Base-by-base conservation (phyloP, 2,888 invertebrate genomes). In the Cephus runcator region DNA sequence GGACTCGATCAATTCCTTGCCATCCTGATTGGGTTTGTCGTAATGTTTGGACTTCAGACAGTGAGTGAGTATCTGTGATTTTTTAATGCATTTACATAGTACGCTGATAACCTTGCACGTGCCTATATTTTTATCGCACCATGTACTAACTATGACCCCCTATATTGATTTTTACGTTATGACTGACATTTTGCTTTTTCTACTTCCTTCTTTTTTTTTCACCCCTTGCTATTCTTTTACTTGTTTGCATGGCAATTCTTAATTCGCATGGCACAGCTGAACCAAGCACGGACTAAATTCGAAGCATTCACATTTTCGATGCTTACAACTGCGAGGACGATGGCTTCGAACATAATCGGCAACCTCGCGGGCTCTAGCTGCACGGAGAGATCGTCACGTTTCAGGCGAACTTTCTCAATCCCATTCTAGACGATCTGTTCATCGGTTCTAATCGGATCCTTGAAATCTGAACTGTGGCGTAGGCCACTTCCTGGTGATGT, bases 1-100 rank as follows among this genome's bases (percentile, higher is more conserved):
- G 96, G 96, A 11, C 91, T 96, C 34, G 87, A 93, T 35, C 95
- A 96, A 82, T 96, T 94, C 89, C 77, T 94, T 0, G 93, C 96
- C 1, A 94, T 96, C 40, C 85, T 96, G 9, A 80, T 94, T 34
- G 96, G 96, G 78, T 96, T 96, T 90, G 88, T 92, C 36, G 83
- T 96, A 12, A 96, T 96, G 96, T 95, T 96, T 83, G 95, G 94
- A 82, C 89, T 95, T 68, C 94, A 95, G 86, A 85, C 94, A 82
- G 82, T 93, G 77, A 93, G 94, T 94, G 87, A 94, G 94, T 93
- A 88, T 56, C 56, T 23, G 56, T 56, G 9, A 9, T 56, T 23
- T 56, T 40, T 56, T 23, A 0, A 23, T 56, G 23, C 56, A 56
- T 23, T 23, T 56, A 56, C 56, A 23, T 56, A 9, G 23, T 56